Base-by-base conservation (phyloP, 2,797 vertebrate genomes). In the Notamacropus eugenii region DNA sequence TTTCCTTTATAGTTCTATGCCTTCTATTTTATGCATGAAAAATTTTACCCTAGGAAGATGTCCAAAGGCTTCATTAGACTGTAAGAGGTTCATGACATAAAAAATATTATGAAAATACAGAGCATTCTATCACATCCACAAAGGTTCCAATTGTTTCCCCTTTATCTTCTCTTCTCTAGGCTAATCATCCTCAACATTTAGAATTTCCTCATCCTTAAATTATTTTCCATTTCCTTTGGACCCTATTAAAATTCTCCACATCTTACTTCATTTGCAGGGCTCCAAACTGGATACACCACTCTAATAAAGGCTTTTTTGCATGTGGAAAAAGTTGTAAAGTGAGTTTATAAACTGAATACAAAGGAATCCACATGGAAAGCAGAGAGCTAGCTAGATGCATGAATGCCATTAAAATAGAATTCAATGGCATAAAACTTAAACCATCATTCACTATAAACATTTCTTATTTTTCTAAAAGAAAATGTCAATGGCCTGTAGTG, bases 341-440 rank as follows among this genome's bases (percentile, higher is more conserved):
- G 94, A 96, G 97, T 95, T 98, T 96, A 98, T 93, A 97, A 95
- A 95, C 29, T 62, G 31, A 91, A 96, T 96, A 24, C 96, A 59
- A 94, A 96, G 22, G 8, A 95, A 96, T 56, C 95, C 74, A 93
- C 82, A 95, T 28, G 12, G n/a, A 98, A 93, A 91, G 91, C 40
- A 97, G 52, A 96, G 54, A 91, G 2, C 97, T 97, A 93, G 34
- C 97, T 97, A 93, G 31, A 82, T 92, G 2, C 90, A 95, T 96
- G 96, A 97, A 29, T 97, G 93, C 56, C 91, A 97, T 58, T 96
- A 27, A 97, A 96, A 55, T 74, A 62, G n/a, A 96, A 96, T 93
- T 59, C 22, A 94, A 87, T 96, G 92, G 94, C 91, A 95, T 92
- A 93, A 28, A 95, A 16, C 96, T 96, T 91, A 97, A 92, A 27